phyloP scores from a whole-genome alignment of 2,113 vertebrate genomes.

The Eptesicus fuscus region DNA sequence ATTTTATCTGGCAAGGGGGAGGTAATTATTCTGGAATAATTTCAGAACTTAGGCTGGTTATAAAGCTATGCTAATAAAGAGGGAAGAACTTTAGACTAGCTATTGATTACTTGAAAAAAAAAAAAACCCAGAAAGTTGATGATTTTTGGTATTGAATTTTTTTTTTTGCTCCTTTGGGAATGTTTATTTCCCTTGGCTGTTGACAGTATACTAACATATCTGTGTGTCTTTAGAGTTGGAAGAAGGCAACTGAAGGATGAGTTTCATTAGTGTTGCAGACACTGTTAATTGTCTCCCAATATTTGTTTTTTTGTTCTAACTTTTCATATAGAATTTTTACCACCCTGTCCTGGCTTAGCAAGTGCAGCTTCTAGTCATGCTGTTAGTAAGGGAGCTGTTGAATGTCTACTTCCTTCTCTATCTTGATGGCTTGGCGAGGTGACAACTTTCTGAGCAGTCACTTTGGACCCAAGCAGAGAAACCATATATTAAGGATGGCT shows the following conservation, averaged over 20 bases:
- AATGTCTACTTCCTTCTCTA: not conserved
- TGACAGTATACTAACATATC: not conserved
- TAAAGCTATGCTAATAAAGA: not conserved
- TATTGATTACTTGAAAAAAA: not conserved
- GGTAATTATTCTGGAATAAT: not conserved
- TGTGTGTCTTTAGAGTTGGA: not conserved
- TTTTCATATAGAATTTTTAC: not conserved
- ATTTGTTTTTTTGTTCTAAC: constrained; percentile 1
- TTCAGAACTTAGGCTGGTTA: not conserved
- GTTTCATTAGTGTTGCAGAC: not conserved
- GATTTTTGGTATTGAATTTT: not conserved
- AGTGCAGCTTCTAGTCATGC: not conserved
- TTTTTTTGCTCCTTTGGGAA: not conserved
- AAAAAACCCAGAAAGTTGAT: not conserved
- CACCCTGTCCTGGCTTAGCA: not conserved
- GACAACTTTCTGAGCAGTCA: not conserved
- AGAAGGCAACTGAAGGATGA: not conserved
- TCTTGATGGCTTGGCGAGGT: not conserved
- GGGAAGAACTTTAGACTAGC: not conserved
- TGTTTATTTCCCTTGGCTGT: not conserved
- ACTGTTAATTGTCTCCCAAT: not conserved
- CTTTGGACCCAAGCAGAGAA: not conserved
- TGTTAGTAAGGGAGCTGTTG: not conserved
- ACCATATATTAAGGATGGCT: not conserved
- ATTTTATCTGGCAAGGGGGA: not conserved